Base-by-base conservation (phyloP, 2,888 invertebrate species). In the Sisyra terminalis region DNA sequence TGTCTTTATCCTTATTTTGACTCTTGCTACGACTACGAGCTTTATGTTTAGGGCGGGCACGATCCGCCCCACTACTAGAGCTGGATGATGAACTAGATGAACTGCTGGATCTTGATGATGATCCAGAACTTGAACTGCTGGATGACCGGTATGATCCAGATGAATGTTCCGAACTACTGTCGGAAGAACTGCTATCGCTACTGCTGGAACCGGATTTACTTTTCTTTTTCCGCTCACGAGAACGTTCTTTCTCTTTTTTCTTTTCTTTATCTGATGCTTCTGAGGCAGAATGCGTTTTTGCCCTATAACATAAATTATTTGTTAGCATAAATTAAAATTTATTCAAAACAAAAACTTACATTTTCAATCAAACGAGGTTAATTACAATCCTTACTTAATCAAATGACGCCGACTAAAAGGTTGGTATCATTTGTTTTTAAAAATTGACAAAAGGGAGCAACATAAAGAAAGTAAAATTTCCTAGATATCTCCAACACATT, bases 121-220 rank as follows among this genome's bases (percentile, higher is more conserved):
- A 76, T 69, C 37, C 77, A 61, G 30, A 78, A 73, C 46, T 77
- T 60, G 84, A 83, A 50, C 81, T 83, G 55, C 81, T 84, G 0
- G 82, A 88, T 7, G 81, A 87, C 41, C 78, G 75, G 0, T 86
- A 85, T 10, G 78, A 81, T 46, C 80, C 76, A 0, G 89, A 87
- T 10, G 86, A 43, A 38, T 43, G 43, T 3, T 43, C 43, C 7
- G 43, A 84, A 54, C 83, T 84, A 57, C 83, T 84, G 45, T 78
- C 83, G 7, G 85, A 85, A 14, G 86, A 83, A 61, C 82, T 84
- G 53, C 79, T 80, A 43, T 82, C 83, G 57, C 84, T 84, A 54
- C 83, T 83, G 46, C 84, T 83, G 1, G 83, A 81, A 31, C 79
- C 83, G 15, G 82, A 82, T 45, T 73, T 75, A 46, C 71, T 72